Evolutionary conservation across 2,797 vertebrate genomes (phyloP).

Genomic region (Manis javanica): DNA sequence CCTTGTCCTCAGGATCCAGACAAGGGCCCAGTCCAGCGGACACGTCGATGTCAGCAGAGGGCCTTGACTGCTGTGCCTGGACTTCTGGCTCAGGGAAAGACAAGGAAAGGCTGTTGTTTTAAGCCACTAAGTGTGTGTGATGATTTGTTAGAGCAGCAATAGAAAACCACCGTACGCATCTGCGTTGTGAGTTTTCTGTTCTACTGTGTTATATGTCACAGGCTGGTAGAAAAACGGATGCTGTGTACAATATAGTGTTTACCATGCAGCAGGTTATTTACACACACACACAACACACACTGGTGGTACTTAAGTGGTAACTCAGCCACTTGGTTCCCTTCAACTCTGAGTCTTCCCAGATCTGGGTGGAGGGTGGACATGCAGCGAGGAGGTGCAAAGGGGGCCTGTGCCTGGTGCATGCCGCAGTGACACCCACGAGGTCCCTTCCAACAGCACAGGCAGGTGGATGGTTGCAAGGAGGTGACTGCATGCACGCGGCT

Average conservation of each 20-base stretch:
- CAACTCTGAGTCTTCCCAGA: background rate
- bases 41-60: background rate
- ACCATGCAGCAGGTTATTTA: background rate
- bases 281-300: background rate
- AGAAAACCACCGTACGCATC: fast-evolving
- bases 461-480: fast-evolving
- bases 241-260: background rate
- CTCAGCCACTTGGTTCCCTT: background rate
- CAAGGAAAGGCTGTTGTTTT: background rate
- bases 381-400: fast-evolving
- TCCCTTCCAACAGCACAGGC: fast-evolving
- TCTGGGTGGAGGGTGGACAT: background rate
- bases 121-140: background rate
- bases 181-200: background rate
- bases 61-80: background rate
- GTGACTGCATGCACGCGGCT: fast-evolving
- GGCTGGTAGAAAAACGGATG: too few species aligned
- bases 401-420: fast-evolving
- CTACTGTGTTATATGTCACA: fast-evolving
- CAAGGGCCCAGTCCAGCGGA: background rate
- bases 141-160: background rate
- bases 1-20: background rate
- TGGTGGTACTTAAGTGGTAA: background rate
- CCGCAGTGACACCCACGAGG: too few species aligned
- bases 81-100: background rate